A percentile compares a stretch with the other conserved stretches of the same genome.
Conservation (phyloP, 1,140 invertebrate genomes). For the Megalonaias nervosa region DNA sequence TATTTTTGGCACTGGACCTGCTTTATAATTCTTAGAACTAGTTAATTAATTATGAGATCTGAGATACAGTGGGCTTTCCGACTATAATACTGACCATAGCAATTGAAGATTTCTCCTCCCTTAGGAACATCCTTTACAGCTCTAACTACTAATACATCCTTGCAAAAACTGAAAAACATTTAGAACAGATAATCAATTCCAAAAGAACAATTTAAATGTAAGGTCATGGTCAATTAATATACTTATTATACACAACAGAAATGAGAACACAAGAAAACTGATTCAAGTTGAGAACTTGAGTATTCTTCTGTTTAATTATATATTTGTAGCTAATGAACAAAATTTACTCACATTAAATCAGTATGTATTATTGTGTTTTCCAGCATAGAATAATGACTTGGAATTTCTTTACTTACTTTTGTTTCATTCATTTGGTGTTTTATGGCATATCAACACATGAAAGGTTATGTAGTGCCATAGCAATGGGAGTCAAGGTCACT, state of each 20-base stretch:
- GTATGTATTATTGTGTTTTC: neutral
- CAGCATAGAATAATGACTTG: neutral
- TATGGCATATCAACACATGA: neutral
- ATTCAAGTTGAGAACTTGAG: neutral
- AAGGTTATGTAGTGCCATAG: too few species aligned
- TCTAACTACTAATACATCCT: constrained; percentile 74
- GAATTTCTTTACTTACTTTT: neutral
- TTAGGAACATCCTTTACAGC: constrained; percentile 73
- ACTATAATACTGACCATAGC: constrained; percentile 76
- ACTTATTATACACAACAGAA: neutral
- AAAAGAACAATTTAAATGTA: neutral
- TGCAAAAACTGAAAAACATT: constrained; percentile 66
- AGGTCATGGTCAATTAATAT: neutral
- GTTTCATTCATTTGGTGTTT: neutral
- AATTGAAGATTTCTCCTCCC: constrained; percentile 81
- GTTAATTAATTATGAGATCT: too few species aligned
- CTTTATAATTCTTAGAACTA: too few species aligned
- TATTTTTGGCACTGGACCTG: too few species aligned
- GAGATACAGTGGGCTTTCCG: too few species aligned
- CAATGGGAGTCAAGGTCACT: too few species aligned
- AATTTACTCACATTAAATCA: neutral
- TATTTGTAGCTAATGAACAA: neutral
- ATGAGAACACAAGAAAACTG: neutral
- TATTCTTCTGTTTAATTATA: too few species aligned
- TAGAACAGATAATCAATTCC: neutral